Conservation (phyloP, 2,113 vertebrate genomes). For the Tetrao urogallus region DNA sequence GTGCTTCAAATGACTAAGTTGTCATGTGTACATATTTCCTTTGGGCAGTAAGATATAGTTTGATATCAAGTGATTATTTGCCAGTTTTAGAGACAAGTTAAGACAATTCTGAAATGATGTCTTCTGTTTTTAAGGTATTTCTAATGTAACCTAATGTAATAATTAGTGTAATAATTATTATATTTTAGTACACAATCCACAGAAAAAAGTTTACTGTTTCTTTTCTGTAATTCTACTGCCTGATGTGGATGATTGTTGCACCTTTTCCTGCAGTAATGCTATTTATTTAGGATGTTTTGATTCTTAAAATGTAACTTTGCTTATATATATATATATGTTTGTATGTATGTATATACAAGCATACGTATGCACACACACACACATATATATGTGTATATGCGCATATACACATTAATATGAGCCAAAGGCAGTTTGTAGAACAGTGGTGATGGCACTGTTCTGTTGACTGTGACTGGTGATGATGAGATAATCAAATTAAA, state of each 20-base stretch:
- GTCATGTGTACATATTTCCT: fast-evolving
- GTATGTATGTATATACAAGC: fast-evolving
- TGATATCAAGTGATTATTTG: neutral
- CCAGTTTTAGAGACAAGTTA: neutral
- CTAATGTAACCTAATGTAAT: neutral
- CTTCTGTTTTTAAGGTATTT: neutral
- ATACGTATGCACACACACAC: too few species aligned
- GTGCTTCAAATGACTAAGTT: neutral
- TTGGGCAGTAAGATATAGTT: neutral
- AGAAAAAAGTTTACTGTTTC: neutral
- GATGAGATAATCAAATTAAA: neutral
- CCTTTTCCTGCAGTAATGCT: neutral
- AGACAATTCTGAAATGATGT: neutral
- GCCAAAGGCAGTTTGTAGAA: neutral
- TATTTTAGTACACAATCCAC: neutral
- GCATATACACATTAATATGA: neutral
- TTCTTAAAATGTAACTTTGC: neutral
- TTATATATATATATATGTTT: fast-evolving
- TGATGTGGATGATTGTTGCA: neutral
- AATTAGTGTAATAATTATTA: neutral
- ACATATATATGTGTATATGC: too few species aligned
- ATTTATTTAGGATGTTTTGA: neutral
- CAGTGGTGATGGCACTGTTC: neutral
- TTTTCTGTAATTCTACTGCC: neutral
- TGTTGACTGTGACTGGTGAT: neutral